Evolutionary conservation across 2,113 vertebrate genomes (phyloP), one percentile per base, ranked within the genome.

Genomic region (Cyrtonyx montezumae): DNA sequence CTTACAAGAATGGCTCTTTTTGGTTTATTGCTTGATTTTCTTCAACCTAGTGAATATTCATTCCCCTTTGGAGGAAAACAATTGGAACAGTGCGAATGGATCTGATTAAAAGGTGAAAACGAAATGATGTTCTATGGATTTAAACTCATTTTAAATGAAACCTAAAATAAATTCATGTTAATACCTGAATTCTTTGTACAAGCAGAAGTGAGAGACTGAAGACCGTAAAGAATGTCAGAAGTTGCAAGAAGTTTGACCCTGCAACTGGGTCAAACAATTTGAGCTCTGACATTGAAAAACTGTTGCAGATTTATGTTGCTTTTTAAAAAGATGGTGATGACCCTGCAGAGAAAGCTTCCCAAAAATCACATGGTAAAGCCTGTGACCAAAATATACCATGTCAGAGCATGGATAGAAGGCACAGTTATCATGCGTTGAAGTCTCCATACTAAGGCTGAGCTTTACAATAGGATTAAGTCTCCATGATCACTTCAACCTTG

Each of bases 41-140:
- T 85, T 87, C 71, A 80, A n/a, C 23, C 23, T 77, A 28, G 37
- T 80, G 55, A 91, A 79, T 87, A 82, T 82, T 89, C 69, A 87
- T 91, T 77, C 6, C 51, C 20, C 5, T 77, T 22, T 63, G 4
- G 3, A 46, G 48, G 84, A 32, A 90, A 93, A 86, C 37, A 90
- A 83, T 70, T 68, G 21, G 43, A 83, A 83, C 65, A 80, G 87
- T 65, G 61, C 40, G 75, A 85, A 63, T 61, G 73, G 43, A 65
- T 43, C 23, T 13, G 74, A 83, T 67, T n/a, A 87, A 79, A 34
- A 71, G 32, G n/a, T 58, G 23, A 40, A 80, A 92, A 80, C 87
- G 78, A 92, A 83, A 87, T 28, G 0, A 80, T 40, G 26, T 15
- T 94, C 5, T 63, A 68, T 84, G 20, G 70, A 58, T 25, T 3